Evolutionary conservation across 2,888 invertebrate species (phyloP).

Genomic region (Notocelia uddmanniana): DNA sequence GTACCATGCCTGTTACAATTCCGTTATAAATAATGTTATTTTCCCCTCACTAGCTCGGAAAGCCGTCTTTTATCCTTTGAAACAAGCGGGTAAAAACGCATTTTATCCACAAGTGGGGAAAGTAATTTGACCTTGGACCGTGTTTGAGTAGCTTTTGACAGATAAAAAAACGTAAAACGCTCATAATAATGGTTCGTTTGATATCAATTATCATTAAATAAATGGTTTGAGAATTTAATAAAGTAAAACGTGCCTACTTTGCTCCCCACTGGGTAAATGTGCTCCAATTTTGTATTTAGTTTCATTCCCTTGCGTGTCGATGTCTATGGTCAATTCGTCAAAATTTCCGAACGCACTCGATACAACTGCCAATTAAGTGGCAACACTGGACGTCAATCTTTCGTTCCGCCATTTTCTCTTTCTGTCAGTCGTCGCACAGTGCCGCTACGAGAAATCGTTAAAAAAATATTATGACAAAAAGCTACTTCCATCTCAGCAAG

Average conservation of each 20-base stretch:
- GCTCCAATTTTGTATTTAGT: slow-evolving; percentile 6
- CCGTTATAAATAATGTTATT: no score
- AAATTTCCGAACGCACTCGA: background rate
- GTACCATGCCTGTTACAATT: no score
- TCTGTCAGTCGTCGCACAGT: background rate
- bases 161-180: no score
- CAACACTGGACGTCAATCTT: background rate
- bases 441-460: background rate
- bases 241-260: slow-evolving; percentile 1
- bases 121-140: no score
- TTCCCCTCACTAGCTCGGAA: no score
- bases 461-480: background rate
- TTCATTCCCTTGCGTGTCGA: background rate
- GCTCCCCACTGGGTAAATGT: background rate
- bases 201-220: no score
- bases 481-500: background rate
- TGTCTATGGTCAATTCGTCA: background rate
- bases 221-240: no score
- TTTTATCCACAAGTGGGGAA: no score
- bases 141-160: no score
- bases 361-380: background rate
- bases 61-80: no score
- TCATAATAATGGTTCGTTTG: no score
- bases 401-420: background rate
- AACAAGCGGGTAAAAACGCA: no score